These are phyloP conservation scores for Nerophis lumbriciformis DNA, from an alignment of 2,113 vertebrate species.

Conservation along the genomic window DNA sequence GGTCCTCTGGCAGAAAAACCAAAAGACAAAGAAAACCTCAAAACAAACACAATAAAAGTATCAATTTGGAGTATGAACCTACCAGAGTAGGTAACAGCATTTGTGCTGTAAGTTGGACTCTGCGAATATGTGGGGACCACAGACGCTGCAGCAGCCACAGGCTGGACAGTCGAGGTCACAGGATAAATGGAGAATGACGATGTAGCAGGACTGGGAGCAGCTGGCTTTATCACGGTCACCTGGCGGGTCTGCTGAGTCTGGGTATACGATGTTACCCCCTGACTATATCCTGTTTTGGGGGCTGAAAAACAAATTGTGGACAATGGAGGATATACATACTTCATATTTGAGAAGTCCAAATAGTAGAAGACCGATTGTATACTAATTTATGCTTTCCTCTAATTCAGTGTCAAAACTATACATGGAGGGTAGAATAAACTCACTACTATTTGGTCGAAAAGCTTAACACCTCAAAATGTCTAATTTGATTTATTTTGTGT, in stretches of 20 bases:
- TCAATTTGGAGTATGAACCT: background rate
- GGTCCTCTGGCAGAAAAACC: too few species aligned
- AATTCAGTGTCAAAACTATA: too few species aligned
- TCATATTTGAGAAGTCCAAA: background rate
- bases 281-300: constrained; percentile 90
- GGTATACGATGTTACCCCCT: constrained; percentile 90
- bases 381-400: too few species aligned
- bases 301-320: constrained; percentile 62
- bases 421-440: too few species aligned
- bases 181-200: constrained; percentile 98
- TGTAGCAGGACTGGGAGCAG: constrained; percentile 88
- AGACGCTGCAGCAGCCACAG: constrained; percentile 86
- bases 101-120: constrained; percentile 95
- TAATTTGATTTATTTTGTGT: too few species aligned
- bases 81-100: constrained; percentile 92
- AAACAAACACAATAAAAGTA: too few species aligned
- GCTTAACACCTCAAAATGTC: too few species aligned
- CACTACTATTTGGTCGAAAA: too few species aligned
- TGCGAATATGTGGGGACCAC: constrained; percentile 96
- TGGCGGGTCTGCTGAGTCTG: constrained; percentile 94
- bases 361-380: background rate
- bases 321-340: background rate
- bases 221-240: constrained; percentile 96
- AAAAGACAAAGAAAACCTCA: too few species aligned
- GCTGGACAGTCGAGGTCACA: constrained; percentile 91